Evolutionary conservation across 2,113 vertebrate species (phyloP), one percentile per base, ranked within the genome.

Genomic region (Castor canadensis): DNA sequence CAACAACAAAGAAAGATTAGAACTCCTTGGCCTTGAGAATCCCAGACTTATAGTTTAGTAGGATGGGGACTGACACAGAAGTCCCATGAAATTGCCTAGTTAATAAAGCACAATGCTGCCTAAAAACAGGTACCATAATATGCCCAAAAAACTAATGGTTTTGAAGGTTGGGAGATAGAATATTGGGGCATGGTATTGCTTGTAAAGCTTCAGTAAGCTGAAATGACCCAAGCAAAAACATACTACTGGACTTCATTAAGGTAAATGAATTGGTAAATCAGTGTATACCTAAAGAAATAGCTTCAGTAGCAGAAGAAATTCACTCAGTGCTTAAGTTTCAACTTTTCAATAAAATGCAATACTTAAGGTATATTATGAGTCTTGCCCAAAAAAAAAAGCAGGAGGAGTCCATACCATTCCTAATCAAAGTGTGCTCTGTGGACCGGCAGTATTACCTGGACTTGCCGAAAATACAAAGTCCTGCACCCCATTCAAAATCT

Each of bases 261-360:
- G 60, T 43, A 85, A 89, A 92, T 15, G 69, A 26, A 81, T 1
- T 8, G 16, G 56, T 16, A 26, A 19, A 60, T 38, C 32, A 47
- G 40, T 16, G 6, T 35, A 2, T 28, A 80, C 35, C 26, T 81
- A 24, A 1, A 56, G 52, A 66, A 94, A 67, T 20, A 47, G 38
- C 10, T 75, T 30, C 0, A 60, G 16, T 9, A 66, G 47, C 22
- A 76, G 66, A 52, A 89, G 69, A 88, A 91, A 15, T 45, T 81
- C 10, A 72, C 4, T 77, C 62, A 40, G 40, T 60, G 19, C 40
- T 92, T n/a, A 87, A 6, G n/a, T 38, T 88, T 76, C 38, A 67
- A 20, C 43, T 69, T 91, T 58, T 82, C 45, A 91, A 94, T 75
- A 38, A 89, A 93, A 93, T 47, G 1, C 32, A 84, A 58, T n/a